A percentile compares a stretch with the other conserved stretches of the same genome.
Evolutionary conservation across 2,113 vertebrate species (phyloP).

Genomic region (Peromyscus polionotus): DNA sequence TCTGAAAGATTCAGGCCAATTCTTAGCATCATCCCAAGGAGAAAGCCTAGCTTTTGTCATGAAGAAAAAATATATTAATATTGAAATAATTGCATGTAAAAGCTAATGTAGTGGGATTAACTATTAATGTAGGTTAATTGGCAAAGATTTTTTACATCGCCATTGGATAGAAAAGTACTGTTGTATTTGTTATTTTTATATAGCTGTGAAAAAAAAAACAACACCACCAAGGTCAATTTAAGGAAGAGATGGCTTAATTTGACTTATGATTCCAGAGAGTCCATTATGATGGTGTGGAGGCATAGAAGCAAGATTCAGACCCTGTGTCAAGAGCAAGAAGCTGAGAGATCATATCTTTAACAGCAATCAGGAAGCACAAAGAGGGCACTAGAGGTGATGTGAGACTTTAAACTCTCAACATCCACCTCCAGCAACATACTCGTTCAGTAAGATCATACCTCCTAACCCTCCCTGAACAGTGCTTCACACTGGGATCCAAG

Average conservation of each 20-base stretch:
- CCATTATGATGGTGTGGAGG: not conserved
- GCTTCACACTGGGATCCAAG: not conserved
- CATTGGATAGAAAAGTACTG: no score
- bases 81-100: not conserved
- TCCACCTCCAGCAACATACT: not conserved
- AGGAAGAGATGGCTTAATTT: not conserved
- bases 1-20: slow-evolving; percentile 1
- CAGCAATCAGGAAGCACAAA: not conserved
- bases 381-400: no score
- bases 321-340: no score
- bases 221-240: no score
- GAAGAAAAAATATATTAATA: not conserved
- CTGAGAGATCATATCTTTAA: not conserved
- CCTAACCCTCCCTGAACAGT: not conserved
- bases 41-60: not conserved
- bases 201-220: not conserved
- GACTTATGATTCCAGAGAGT: not conserved
- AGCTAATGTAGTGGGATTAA: not conserved
- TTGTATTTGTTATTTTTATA: not conserved
- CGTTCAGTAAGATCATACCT: not conserved
- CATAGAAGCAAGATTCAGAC: not conserved
- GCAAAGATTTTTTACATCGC: not conserved
- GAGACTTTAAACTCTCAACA: not conserved
- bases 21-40: not conserved
- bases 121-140: not conserved